Evolutionary conservation across 2,888 invertebrate species (phyloP).

Genomic region (Ophion slaviceki): DNA sequence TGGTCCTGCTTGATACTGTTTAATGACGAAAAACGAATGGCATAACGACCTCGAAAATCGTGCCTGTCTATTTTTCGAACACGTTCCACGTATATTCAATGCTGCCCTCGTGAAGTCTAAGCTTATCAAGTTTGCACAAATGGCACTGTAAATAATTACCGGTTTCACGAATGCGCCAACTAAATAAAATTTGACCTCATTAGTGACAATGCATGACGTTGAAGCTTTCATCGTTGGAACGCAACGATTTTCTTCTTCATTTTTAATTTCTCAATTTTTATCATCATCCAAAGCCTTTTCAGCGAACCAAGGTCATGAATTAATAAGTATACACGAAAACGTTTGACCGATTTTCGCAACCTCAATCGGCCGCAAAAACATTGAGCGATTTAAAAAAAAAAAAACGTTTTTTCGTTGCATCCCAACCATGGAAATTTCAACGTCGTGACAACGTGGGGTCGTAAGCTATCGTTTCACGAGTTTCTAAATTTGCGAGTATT

Average conservation of each 20-base stretch:
- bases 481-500: background rate
- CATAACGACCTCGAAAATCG: background rate
- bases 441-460: conserved; percentile 34
- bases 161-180: conserved; percentile 37
- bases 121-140: conserved; percentile 47
- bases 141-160: conserved; percentile 47
- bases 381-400: no score
- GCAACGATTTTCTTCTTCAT: no score
- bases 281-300: no score
- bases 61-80: conserved; percentile 12
- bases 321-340: no score
- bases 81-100: conserved; percentile 20
- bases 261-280: no score
- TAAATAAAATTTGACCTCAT: conserved; percentile 31
- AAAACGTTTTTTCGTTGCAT: no score
- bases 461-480: conserved; percentile 22
- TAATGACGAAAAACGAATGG: background rate
- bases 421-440: no score
- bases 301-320: no score
- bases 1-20: background rate
- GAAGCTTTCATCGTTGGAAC: no score
- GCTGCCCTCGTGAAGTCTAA: conserved; percentile 27
- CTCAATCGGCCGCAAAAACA: no score
- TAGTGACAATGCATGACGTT: conserved; percentile 20
- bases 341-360: no score